A percentile compares a stretch with the other conserved stretches of the same genome.
These are phyloP conservation scores for Dendrolimus pini DNA, from an alignment of 2,888 invertebrate species.

Conservation along the genomic window DNA sequence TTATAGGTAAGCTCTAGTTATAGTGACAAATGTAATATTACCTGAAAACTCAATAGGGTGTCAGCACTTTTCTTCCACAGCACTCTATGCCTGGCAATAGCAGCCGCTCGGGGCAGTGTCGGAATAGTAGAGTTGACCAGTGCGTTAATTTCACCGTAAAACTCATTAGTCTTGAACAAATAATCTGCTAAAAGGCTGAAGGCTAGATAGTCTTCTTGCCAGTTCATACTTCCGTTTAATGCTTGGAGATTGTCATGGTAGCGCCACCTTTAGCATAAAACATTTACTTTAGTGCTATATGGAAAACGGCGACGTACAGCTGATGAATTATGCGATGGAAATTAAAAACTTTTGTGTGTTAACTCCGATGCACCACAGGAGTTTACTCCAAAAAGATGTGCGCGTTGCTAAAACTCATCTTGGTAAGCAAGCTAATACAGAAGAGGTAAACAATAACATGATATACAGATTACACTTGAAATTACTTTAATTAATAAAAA, in stretches of 20 bases:
- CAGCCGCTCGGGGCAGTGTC: slow-evolving; percentile 57
- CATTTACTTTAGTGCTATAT: not conserved
- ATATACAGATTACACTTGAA: too few species aligned
- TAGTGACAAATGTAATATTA: slow-evolving; percentile 12
- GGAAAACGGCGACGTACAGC: too few species aligned
- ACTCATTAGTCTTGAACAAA: slow-evolving; percentile 62
- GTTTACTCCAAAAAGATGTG: too few species aligned
- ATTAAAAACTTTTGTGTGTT: too few species aligned
- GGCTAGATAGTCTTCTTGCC: slow-evolving; percentile 65
- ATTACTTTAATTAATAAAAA: too few species aligned
- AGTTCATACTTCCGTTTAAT: slow-evolving; percentile 70
- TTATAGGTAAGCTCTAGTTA: too few species aligned
- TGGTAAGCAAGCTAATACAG: too few species aligned
- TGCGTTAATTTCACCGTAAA: slow-evolving; percentile 63
- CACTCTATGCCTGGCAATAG: slow-evolving; percentile 60
- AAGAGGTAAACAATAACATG: too few species aligned
- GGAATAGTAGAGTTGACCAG: slow-evolving; percentile 65
- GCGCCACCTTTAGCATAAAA: slow-evolving; percentile 50
- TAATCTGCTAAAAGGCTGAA: slow-evolving; percentile 66
- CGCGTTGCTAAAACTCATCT: too few species aligned
- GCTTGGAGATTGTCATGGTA: slow-evolving; percentile 71
- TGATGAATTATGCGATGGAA: too few species aligned
- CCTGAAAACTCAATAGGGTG: slow-evolving; percentile 66
- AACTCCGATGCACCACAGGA: too few species aligned
- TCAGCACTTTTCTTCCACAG: slow-evolving; percentile 69